These are phyloP conservation scores for Syndactyla subalaris DNA, from an alignment of 2,797 vertebrate genomes.

Conservation along the genomic window DNA sequence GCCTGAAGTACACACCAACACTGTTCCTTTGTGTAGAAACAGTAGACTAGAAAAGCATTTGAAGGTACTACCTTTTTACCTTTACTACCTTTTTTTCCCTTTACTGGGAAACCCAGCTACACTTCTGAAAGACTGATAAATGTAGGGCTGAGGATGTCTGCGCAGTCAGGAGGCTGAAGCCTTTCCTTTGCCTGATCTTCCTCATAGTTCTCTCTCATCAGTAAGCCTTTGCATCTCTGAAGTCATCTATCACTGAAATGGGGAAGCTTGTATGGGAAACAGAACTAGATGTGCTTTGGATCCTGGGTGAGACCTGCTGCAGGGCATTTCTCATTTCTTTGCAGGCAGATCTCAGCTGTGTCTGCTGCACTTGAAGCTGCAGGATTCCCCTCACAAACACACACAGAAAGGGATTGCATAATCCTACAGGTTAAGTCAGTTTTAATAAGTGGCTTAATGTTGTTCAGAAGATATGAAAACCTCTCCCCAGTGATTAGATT, in stretches of 20 bases:
- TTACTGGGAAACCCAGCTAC: not conserved
- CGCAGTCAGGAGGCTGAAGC: conserved; percentile 22
- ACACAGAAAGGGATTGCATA: not conserved
- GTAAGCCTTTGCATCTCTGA: conserved; percentile 3
- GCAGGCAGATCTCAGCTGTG: not conserved
- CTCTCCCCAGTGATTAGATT: not conserved
- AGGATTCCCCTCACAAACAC: not conserved
- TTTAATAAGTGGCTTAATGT: not conserved
- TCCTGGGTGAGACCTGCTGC: not conserved
- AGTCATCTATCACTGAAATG: not conserved
- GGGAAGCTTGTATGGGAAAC: not conserved
- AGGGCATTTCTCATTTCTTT: not conserved
- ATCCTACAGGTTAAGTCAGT: not conserved
- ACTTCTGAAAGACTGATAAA: conserved; percentile 25
- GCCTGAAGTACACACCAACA: conserved; percentile 12
- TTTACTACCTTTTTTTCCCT: not conserved
- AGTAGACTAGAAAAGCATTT: conserved; percentile 19
- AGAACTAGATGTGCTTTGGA: not conserved
- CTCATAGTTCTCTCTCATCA: not conserved
- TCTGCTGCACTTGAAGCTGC: not conserved
- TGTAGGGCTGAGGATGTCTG: not conserved
- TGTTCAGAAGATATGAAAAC: not conserved
- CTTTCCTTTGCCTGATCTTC: not conserved
- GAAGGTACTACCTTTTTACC: conserved; percentile 20
- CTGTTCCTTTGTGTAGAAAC: not conserved